Evolutionary conservation across 2,888 invertebrate genomes (phyloP), one percentile per base, ranked within the genome.

Genomic region (Galeruca laticollis): DNA sequence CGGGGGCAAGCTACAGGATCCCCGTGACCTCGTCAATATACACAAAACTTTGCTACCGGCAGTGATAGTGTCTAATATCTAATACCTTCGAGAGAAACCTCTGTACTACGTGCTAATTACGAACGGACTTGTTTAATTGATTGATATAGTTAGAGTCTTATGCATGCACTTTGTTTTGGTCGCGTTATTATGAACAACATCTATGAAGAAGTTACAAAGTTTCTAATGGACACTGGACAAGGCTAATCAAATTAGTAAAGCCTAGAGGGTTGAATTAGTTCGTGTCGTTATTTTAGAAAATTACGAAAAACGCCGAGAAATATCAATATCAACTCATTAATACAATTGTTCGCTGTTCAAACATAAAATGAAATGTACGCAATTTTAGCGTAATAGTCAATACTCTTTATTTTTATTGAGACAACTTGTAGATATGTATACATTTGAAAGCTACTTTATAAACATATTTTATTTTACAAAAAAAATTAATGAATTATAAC

Each of bases 11-110:
- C 26, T 51, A 47, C 31, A 18, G 35, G 51, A 40, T 63, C 78
- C 78, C 73, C 57, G 60, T 75, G 77, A 77, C 66, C 73, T 69
- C 69, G 66, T 26, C 26, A 26, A 26, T 57, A 67, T 43, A 65
- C 37, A 70, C 47, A 37, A 31, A 70, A 65, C 47, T 70, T 70
- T 61, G 64, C 54, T 61, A 81, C 80, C 78, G 76, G 74, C 72
- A 78, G 78, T 78, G 78, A 80, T 80, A 80, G n/a, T n/a, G n/a
- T n/a, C n/a, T n/a, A n/a, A n/a, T 78, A 75, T 70, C 75, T 77
- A 76, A 79, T 75, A 77, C 77, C 78, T 71, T 70, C 68, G 77
- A 75, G 80, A 75, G 74, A 73, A 74, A 78, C 74, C 71, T 72
- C 72, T 69, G 70, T 73, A 49, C 49, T 49, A 79, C 78, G 80